These are phyloP conservation scores for Drosophila mojavensis DNA, from an alignment of 1,140 invertebrate genomes.

Conservation along the genomic window DNA sequence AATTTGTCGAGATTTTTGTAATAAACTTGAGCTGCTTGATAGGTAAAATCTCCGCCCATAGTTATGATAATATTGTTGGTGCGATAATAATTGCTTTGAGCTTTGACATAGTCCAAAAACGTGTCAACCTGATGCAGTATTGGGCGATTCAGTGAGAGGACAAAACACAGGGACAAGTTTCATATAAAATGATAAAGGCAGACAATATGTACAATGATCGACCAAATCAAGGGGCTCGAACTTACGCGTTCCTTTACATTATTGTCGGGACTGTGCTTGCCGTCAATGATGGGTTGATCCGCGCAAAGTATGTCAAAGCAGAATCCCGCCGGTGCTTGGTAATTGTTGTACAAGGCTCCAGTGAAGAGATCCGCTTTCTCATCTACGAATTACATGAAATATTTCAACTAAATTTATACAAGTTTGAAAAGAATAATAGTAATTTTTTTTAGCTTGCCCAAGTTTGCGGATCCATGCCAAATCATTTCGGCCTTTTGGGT, in stretches of 20 bases:
- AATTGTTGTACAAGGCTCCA: conserved; percentile 90
- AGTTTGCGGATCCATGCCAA: conserved; percentile 66
- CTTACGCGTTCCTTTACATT: conserved; percentile 89
- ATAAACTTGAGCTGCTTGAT: conserved; percentile 93
- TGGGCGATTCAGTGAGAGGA: conserved; percentile 33
- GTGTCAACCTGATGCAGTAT: conserved; percentile 85
- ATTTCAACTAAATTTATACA: neutral
- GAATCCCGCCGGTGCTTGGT: conserved; percentile 93
- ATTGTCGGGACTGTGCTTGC: conserved; percentile 88
- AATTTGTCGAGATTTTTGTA: conserved; percentile 95
- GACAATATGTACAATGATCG: neutral
- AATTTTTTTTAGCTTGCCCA: conserved; percentile 33
- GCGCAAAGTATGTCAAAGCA: conserved; percentile 94
- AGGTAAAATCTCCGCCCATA: conserved; percentile 97
- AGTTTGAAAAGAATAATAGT: neutral
- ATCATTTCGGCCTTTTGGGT: conserved; percentile 86
- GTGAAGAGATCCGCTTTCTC: conserved; percentile 88
- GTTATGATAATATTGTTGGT: conserved; percentile 93
- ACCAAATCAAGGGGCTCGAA: neutral
- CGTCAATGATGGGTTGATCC: conserved; percentile 93
- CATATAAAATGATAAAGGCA: conserved; percentile 26
- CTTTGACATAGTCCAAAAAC: conserved; percentile 86
- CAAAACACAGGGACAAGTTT: conserved; percentile 43
- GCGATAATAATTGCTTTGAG: conserved; percentile 86
- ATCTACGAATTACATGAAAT: conserved; percentile 17